These are phyloP conservation scores for Oppia nitens DNA, from an alignment of 1,140 invertebrate genomes.

Conservation along the genomic window DNA sequence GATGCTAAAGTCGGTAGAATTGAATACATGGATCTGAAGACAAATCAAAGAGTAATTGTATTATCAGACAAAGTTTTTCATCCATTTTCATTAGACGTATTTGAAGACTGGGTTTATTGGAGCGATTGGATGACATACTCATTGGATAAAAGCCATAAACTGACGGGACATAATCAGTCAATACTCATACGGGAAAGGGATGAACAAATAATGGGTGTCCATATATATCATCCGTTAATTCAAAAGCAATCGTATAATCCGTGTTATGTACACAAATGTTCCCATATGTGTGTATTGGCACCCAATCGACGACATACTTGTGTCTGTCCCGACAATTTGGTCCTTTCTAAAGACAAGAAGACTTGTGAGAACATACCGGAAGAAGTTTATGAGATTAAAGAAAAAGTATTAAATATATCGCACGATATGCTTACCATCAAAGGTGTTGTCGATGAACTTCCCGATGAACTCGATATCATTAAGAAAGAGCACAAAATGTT, in stretches of 20 bases:
- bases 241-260: constrained; percentile 35
- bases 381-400: neutral
- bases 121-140: constrained; percentile 46
- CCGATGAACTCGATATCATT: too few species aligned
- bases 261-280: constrained; percentile 47
- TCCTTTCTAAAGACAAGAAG: constrained; percentile 24
- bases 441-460: too few species aligned
- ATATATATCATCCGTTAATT: constrained; percentile 29
- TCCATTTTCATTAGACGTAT: constrained; percentile 55
- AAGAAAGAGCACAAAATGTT: too few species aligned
- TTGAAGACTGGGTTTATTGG: constrained; percentile 74
- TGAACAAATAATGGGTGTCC: constrained; percentile 28
- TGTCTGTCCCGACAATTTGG: constrained; percentile 55
- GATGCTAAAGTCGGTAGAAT: constrained; percentile 35
- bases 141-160: constrained; percentile 23
- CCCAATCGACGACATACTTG: constrained; percentile 43
- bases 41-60: constrained; percentile 24
- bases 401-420: neutral
- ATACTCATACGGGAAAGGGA: constrained; percentile 25
- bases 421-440: too few species aligned
- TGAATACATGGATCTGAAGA: constrained; percentile 37
- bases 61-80: constrained; percentile 15
- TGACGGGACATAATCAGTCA: constrained; percentile 38
- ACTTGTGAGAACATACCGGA: constrained; percentile 23
- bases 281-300: constrained; percentile 59